Percentiles rank a stretch among this genome's conserved stretches.
These are phyloP conservation scores for Orthosia cruda DNA, from an alignment of 2,888 invertebrate genomes.

Conservation along the genomic window DNA sequence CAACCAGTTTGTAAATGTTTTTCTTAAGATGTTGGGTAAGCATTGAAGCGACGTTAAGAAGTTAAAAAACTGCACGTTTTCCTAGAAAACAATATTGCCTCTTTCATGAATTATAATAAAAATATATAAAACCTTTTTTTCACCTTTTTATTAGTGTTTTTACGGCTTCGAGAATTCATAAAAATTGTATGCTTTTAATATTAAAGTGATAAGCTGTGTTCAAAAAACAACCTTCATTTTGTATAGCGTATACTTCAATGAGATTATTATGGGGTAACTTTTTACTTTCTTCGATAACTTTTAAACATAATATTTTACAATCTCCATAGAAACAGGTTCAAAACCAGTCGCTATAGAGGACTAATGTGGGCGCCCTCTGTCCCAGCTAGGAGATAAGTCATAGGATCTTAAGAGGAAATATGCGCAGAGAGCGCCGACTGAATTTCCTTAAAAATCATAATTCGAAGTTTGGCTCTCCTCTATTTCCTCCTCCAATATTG, in stretches of 20 bases:
- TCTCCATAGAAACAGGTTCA: not conserved
- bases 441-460: too few relatives aligned
- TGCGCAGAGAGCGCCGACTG: too few relatives aligned
- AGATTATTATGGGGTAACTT: constrained; percentile 14
- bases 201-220: not conserved
- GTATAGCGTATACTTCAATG: not conserved
- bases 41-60: constrained; percentile 20
- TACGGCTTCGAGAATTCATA: not conserved
- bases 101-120: not conserved
- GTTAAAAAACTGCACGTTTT: constrained; percentile 23
- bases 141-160: not conserved
- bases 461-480: too few relatives aligned
- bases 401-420: too few relatives aligned
- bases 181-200: constrained; percentile 18
- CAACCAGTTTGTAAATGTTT: constrained; percentile 29
- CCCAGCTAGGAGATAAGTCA: too few relatives aligned
- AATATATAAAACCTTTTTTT: not conserved
- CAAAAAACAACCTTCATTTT: constrained; percentile 9
- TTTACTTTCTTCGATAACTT: not conserved
- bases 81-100: constrained; percentile 1
- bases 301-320: not conserved
- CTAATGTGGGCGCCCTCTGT: too few relatives aligned
- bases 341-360: too few relatives aligned
- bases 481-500: too few relatives aligned
- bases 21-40: constrained; percentile 20